Base-by-base conservation (phyloP, 1,140 invertebrate genomes). In the Apis dorsata region DNA sequence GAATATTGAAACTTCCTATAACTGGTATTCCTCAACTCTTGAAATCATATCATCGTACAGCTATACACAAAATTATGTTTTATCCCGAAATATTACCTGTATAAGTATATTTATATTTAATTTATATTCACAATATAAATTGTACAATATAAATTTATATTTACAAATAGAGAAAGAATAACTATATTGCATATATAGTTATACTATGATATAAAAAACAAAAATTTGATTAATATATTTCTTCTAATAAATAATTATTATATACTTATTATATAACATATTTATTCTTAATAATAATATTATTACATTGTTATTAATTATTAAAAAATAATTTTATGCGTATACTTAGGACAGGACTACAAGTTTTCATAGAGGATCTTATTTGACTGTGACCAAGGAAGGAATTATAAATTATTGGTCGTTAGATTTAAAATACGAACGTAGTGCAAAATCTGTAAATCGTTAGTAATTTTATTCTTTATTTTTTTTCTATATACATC, bases 341-440 rank as follows among this genome's bases (percentile, higher is more conserved):
- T 76, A 59, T 68, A 72, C 85, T 69, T 87, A 95, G 93, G 94
- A 95, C 84, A 92, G 94, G 82, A 93, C 87, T 44, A 93, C 91
- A 24, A 94, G 94, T 84, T 94, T 95, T 79, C 93, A 94, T 63
- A 95, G 95, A 82, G 96, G 96, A 17, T 94, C 93, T 86, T 96
- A 96, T 89, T 91, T 97, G 75, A 96, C 96, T 0, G 94, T 94
- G 2, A 96, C 96, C 81, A 94, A 94, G 83, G 96, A 97, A 85
- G 96, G 96, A n/a, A 92, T 94, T 79, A 94, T 97, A 84, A 96
- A 96, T 91, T 96, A 95, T 90, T 97, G 96, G 96, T 95, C 95
- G 0, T 89, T 96, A 24, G 95, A 96, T 89, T 95, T 97, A 91
- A 92, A 94, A 55, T 93, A 95, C 12, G 93, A 96, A 86, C 92